Evolutionary conservation across 92 coral and sea anemone species (phyloP).

Genomic region (Actinostola sp.): DNA sequence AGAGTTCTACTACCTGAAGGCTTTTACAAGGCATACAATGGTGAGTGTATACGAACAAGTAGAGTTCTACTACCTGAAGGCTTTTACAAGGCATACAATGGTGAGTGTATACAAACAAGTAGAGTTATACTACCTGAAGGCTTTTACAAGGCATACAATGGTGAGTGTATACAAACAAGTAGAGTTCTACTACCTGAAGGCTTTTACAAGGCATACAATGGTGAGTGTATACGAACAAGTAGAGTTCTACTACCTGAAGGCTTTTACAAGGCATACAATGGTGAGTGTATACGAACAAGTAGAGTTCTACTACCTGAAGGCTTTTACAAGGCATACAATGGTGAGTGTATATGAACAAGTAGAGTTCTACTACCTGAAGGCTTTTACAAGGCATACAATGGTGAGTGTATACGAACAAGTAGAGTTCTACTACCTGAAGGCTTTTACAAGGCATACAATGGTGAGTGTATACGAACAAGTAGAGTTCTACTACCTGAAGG

Average conservation of each 20-base stretch:
- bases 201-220: slow-evolving; percentile 82
- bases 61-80: slow-evolving; percentile 80
- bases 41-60: slow-evolving; percentile 87
- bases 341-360: slow-evolving; percentile 91
- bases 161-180: slow-evolving; percentile 85
- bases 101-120: slow-evolving; percentile 85
- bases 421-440: slow-evolving; percentile 80
- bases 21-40: slow-evolving; percentile 82
- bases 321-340: slow-evolving; percentile 82
- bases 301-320: slow-evolving; percentile 80
- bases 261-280: slow-evolving; percentile 82
- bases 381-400: slow-evolving; percentile 82
- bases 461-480: slow-evolving; percentile 87
- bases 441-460: slow-evolving; percentile 82
- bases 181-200: slow-evolving; percentile 80
- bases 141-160: slow-evolving; percentile 82
- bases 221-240: slow-evolving; percentile 87
- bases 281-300: slow-evolving; percentile 87
- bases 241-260: slow-evolving; percentile 80
- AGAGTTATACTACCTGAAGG: slow-evolving; percentile 80
- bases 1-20: slow-evolving; percentile 80
- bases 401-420: slow-evolving; percentile 87
- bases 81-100: slow-evolving; percentile 82
- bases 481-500: slow-evolving; percentile 80
- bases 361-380: slow-evolving; percentile 80